A percentile compares a stretch with the other conserved stretches of the same genome.
Evolutionary conservation across 2,797 vertebrate species (phyloP).

Genomic region (Danio jaintianensis): DNA sequence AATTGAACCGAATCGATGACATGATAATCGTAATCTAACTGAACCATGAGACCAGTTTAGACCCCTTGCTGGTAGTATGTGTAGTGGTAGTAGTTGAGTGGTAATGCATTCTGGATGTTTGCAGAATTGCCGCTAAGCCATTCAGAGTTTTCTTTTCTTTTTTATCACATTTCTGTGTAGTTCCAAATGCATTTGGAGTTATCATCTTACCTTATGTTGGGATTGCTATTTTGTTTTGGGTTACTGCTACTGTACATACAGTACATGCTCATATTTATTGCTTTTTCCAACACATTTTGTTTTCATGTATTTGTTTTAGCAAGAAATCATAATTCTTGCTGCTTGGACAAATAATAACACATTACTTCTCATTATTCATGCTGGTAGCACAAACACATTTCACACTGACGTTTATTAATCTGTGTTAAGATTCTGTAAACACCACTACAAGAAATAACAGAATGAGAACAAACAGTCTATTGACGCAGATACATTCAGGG

Average conservation of each 20-base stretch:
- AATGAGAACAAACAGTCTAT: conserved; percentile 12
- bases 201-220: too few relatives aligned
- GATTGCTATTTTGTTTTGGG: background rate
- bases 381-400: conserved; percentile 6
- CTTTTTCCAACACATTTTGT: too few relatives aligned
- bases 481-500: background rate
- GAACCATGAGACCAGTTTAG: too few relatives aligned
- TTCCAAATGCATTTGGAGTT: too few relatives aligned
- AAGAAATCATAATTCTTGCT: background rate
- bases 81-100: too few relatives aligned
- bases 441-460: conserved; percentile 8
- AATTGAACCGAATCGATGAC: too few relatives aligned
- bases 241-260: background rate
- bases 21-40: too few relatives aligned
- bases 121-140: too few relatives aligned
- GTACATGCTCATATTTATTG: background rate
- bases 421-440: background rate
- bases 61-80: too few relatives aligned
- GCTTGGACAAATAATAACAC: conserved; percentile 3
- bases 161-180: too few relatives aligned
- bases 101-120: too few relatives aligned
- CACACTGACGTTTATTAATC: background rate
- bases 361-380: background rate
- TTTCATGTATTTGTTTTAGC: background rate
- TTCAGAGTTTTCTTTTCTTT: too few relatives aligned